A percentile compares a stretch with the other conserved stretches of the same genome.
phyloP scores from a whole-genome alignment of 1,140 invertebrate genomes.

The Brachionus manjavacas region DNA sequence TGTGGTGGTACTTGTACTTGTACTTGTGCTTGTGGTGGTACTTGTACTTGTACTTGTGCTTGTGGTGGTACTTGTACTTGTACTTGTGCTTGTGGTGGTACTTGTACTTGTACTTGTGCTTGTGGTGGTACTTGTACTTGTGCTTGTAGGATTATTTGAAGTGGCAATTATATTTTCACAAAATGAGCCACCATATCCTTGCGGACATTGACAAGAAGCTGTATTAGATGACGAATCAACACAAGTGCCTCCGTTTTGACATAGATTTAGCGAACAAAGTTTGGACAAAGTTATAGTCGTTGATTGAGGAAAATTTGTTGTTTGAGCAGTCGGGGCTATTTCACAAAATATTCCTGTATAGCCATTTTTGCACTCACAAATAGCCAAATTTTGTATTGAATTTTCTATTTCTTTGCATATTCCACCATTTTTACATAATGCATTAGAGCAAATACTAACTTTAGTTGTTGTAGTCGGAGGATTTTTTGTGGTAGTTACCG shows the following conservation, averaged over 20 bases:
- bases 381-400: neutral
- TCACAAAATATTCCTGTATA: conserved; percentile 1
- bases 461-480: neutral
- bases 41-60: neutral
- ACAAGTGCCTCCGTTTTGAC: conserved; percentile 25
- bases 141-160: neutral
- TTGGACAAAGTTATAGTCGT: neutral
- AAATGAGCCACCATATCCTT: neutral
- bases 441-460: neutral
- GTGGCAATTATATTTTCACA: neutral
- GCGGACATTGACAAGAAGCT: neutral
- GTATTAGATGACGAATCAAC: neutral
- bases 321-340: neutral
- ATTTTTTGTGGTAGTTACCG: neutral
- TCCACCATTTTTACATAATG: conserved; percentile 12
- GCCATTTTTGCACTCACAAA: neutral
- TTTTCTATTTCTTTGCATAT: neutral
- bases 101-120: neutral
- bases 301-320: neutral
- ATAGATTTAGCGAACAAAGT: neutral
- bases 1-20: neutral
- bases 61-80: neutral
- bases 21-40: neutral
- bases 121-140: neutral
- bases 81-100: neutral